phyloP scores from a whole-genome alignment of 2,888 invertebrate genomes.

The Heteromurus nitidus region DNA sequence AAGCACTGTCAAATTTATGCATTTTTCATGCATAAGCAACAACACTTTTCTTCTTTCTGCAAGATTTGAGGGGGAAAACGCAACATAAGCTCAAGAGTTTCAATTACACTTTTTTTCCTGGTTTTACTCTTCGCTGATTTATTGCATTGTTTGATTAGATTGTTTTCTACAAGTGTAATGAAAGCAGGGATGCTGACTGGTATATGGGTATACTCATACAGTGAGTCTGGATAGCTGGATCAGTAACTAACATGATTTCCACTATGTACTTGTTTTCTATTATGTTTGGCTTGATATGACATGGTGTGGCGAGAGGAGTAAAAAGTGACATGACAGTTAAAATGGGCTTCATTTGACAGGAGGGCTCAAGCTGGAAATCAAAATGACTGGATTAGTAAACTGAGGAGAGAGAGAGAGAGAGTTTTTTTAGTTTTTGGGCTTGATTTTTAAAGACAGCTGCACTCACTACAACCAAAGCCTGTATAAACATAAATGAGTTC shows the following conservation, averaged over 20 bases:
- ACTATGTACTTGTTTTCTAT: not conserved
- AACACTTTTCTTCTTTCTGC: not conserved
- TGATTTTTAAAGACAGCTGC: constrained; percentile 25
- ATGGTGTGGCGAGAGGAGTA: too few species aligned
- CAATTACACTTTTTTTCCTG: constrained; percentile 42
- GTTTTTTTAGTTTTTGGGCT: not conserved
- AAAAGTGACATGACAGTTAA: too few species aligned
- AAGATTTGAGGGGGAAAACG: constrained; percentile 26
- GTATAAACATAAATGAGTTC: too few species aligned
- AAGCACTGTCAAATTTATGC: too few species aligned
- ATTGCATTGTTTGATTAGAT: constrained; percentile 58
- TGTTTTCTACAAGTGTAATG: constrained; percentile 38
- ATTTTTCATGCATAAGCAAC: too few species aligned
- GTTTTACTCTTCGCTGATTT: constrained; percentile 53
- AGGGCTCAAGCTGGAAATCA: constrained; percentile 2
- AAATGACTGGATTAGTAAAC: constrained; percentile 54
- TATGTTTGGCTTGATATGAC: too few species aligned
- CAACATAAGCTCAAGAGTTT: constrained; percentile 58
- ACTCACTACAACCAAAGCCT: not conserved
- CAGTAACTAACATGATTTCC: not conserved
- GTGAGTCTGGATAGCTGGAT: not conserved
- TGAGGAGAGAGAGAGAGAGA: constrained; percentile 10
- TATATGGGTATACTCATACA: not conserved
- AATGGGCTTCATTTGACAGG: constrained; percentile 26
- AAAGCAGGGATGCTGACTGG: not conserved